Evolutionary conservation across 2,113 vertebrate species (phyloP).

Genomic region (Hippocampus mohnikei): DNA sequence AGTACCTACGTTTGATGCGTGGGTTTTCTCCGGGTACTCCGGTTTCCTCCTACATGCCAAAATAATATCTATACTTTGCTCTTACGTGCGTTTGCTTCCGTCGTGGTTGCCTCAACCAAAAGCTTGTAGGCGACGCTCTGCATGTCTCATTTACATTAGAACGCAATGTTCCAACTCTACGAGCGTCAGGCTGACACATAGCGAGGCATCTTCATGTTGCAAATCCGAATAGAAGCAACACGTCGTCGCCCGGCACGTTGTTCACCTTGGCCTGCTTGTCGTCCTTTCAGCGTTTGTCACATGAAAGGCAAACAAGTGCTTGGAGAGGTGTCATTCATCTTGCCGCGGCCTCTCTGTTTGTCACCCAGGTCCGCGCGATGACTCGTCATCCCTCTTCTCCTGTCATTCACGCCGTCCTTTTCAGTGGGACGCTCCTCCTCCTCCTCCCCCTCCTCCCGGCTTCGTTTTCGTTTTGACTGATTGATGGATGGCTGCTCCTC

Average conservation of each 20-base stretch:
- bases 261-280: conserved; percentile 31
- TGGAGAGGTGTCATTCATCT: conserved; percentile 47
- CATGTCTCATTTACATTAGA: background rate
- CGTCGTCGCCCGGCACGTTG: background rate
- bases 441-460: background rate
- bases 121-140: no score
- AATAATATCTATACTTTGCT: background rate
- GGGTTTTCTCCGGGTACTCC: no score
- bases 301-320: conserved; percentile 42
- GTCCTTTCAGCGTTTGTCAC: conserved; percentile 53
- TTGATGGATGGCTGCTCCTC: background rate
- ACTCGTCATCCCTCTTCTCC: conserved; percentile 4
- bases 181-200: background rate
- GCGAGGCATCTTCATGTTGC: background rate
- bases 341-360: conserved; percentile 17
- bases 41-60: no score
- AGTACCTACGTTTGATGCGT: no score
- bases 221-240: background rate
- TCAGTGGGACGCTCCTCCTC: background rate
- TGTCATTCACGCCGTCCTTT: background rate
- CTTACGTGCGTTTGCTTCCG: background rate
- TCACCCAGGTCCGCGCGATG: conserved; percentile 9
- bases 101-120: no score
- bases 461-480: background rate
- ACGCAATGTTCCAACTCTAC: background rate